Conservation (phyloP, 2,113 vertebrate genomes). For the Hassar affinis region DNA sequence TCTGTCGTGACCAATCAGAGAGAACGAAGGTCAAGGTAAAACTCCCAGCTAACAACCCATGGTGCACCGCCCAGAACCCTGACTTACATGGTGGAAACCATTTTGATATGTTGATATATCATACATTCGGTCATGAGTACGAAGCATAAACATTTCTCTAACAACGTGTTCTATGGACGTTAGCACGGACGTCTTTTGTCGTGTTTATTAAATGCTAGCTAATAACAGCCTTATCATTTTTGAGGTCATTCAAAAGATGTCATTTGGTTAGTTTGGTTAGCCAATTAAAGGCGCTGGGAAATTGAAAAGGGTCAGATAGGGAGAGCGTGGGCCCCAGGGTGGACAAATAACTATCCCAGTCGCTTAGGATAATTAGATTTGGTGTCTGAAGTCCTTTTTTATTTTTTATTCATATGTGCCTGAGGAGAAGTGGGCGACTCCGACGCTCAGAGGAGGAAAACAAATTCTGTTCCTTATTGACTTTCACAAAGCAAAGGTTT, state of each 20-base stretch:
- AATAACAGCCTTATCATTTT: neutral
- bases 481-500: neutral
- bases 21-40: neutral
- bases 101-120: neutral
- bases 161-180: neutral
- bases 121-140: neutral
- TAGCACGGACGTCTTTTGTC: neutral
- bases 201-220: neutral
- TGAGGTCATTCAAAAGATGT: neutral
- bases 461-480: neutral
- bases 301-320: neutral
- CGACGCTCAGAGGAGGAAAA: neutral
- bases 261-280: neutral
- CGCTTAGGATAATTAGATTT: neutral
- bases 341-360: neutral
- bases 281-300: too few species aligned
- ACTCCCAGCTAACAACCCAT: neutral
- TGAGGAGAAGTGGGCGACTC: neutral
- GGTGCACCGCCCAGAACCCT: neutral
- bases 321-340: neutral
- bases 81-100: too few species aligned
- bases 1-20: neutral
- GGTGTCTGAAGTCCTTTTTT: neutral
- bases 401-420: too few species aligned
- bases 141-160: neutral